phyloP scores from a whole-genome alignment of 2,888 invertebrate genomes.

The Chloroclystis v-ata region DNA sequence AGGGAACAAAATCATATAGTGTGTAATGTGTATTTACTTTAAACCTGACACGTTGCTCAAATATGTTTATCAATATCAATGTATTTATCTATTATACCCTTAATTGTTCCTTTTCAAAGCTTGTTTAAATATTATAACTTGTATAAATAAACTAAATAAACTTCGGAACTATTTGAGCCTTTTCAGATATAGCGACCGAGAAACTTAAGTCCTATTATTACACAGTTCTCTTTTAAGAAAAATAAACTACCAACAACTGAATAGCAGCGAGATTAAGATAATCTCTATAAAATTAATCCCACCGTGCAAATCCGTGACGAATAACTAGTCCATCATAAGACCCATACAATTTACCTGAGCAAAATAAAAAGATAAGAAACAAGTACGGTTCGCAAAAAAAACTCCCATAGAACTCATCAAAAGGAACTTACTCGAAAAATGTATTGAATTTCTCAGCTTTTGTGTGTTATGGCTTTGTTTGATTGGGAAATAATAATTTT shows the following conservation, averaged over 20 bases:
- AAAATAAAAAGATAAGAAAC: constrained; percentile 16
- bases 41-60: too few relatives aligned
- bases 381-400: constrained; percentile 29
- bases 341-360: constrained; percentile 8
- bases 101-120: too few relatives aligned
- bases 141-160: too few relatives aligned
- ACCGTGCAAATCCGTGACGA: background rate
- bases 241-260: background rate
- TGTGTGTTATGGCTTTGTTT: constrained; percentile 15
- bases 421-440: constrained; percentile 19
- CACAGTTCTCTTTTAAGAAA: background rate
- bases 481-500: constrained; percentile 7
- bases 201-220: too few relatives aligned
- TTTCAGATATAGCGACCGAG: too few relatives aligned
- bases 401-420: constrained; percentile 14
- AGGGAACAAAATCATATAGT: too few relatives aligned
- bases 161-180: too few relatives aligned
- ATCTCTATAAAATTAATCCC: background rate
- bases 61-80: too few relatives aligned
- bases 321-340: constrained; percentile 6
- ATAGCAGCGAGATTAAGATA: background rate
- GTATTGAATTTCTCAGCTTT: constrained; percentile 28
- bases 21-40: too few relatives aligned
- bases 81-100: too few relatives aligned
- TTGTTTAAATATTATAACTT: too few relatives aligned